These are phyloP conservation scores for Peromyscus melanophrys DNA, from an alignment of 2,797 vertebrate species.

Conservation along the genomic window DNA sequence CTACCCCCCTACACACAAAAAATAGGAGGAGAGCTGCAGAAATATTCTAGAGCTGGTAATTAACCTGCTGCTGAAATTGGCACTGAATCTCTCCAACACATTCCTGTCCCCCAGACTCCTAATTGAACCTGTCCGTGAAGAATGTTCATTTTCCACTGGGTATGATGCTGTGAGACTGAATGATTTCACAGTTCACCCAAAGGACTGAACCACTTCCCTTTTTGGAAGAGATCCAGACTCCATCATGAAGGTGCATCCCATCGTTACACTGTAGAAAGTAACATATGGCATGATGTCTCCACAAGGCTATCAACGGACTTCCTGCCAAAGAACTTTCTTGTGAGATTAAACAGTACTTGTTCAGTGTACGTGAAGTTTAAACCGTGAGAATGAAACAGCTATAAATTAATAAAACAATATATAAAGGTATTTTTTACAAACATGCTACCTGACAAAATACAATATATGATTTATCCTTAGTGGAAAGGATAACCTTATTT, in stretches of 20 bases:
- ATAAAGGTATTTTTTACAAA: background rate
- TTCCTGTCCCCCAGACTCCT: slow-evolving; percentile 16
- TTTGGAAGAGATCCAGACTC: slow-evolving; percentile 82
- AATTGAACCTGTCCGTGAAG: background rate
- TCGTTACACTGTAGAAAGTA: slow-evolving; percentile 82
- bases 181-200: slow-evolving; percentile 61
- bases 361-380: slow-evolving; percentile 23
- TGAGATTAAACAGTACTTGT: slow-evolving; percentile 60
- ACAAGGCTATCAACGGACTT: slow-evolving; percentile 72
- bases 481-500: slow-evolving; percentile 1
- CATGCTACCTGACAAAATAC: background rate
- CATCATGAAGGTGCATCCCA: slow-evolving; percentile 76
- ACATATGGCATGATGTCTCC: slow-evolving; percentile 84
- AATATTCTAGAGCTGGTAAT: slow-evolving; percentile 48
- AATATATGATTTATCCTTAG: background rate
- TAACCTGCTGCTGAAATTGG: slow-evolving; percentile 53
- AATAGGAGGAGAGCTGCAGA: background rate
- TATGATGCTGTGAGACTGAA: background rate
- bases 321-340: slow-evolving; percentile 51
- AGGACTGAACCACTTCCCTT: slow-evolving; percentile 57
- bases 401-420: slow-evolving; percentile 22
- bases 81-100: background rate
- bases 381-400: slow-evolving; percentile 22
- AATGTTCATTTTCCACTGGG: slow-evolving; percentile 56
- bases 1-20: background rate